phyloP scores from a whole-genome alignment of 2,888 invertebrate species.

The Rhorus exstirpatorius region DNA sequence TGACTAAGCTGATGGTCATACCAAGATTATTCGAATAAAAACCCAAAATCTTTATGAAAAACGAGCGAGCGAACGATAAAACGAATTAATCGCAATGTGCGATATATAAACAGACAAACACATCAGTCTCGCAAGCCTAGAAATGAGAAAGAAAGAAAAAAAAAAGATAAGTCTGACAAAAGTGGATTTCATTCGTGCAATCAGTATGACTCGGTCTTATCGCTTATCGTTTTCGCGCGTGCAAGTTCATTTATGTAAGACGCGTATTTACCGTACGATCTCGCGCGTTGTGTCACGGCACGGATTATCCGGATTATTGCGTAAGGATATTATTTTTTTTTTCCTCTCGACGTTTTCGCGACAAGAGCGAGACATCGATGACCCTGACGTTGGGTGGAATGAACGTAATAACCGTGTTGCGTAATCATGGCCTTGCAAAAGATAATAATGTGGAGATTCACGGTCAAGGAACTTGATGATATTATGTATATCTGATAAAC shows the following conservation, averaged over 20 bases:
- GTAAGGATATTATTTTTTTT: conserved; percentile 50
- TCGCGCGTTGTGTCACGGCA: conserved; percentile 25
- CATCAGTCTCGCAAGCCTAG: conserved; percentile 15
- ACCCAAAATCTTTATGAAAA: neutral
- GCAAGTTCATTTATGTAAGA: conserved; percentile 23
- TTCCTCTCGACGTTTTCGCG: conserved; percentile 42
- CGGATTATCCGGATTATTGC: conserved; percentile 56
- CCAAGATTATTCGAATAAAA: conserved; percentile 9
- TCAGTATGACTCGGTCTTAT: conserved; percentile 49
- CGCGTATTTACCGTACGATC: conserved; percentile 2
- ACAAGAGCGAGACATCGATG: conserved; percentile 28
- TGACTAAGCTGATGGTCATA: too few species aligned
- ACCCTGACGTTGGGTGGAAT: conserved; percentile 45
- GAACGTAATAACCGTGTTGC: conserved; percentile 33
- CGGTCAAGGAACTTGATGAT: neutral
- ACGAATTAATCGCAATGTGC: neutral
- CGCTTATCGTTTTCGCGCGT: conserved; percentile 56
- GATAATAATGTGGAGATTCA: neutral
- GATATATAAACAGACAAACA: conserved; percentile 1
- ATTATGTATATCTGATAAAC: too few species aligned
- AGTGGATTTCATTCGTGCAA: conserved; percentile 20
- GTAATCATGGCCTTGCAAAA: conserved; percentile 8
- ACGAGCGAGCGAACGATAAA: neutral
- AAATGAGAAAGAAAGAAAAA: neutral
- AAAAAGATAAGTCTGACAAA: conserved; percentile 20